Evolutionary conservation across 2,888 invertebrate genomes (phyloP).

Genomic region (Pyrgus malvae): DNA sequence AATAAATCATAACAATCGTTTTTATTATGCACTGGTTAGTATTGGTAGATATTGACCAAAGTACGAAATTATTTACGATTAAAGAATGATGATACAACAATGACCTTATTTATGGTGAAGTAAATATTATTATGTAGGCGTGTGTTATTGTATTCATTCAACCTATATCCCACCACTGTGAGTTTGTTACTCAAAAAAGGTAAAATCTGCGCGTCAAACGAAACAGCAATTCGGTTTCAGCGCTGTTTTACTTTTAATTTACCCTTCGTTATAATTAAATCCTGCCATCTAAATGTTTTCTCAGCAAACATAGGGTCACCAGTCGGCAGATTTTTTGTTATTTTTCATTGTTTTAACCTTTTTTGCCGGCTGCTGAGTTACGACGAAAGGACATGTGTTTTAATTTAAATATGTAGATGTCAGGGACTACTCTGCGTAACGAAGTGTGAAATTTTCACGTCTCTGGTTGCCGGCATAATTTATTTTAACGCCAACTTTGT

Average conservation of each 20-base stretch:
- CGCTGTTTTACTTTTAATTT: not conserved
- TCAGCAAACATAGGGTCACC: not conserved
- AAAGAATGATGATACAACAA: no score
- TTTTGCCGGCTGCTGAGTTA: not conserved
- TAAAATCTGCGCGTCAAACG: no score
- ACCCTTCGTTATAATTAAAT: slow-evolving; percentile 4
- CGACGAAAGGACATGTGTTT: slow-evolving; percentile 5
- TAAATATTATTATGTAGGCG: no score
- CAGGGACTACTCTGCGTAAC: not conserved
- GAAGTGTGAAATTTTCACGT: not conserved
- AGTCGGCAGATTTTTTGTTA: not conserved
- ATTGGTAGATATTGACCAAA: no score
- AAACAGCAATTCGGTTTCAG: no score
- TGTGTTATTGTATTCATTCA: no score
- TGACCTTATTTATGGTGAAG: no score
- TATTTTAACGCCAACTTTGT: slow-evolving; percentile 3
- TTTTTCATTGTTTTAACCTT: slow-evolving; percentile 6
- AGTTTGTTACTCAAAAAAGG: no score
- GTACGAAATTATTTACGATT: no score
- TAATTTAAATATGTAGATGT: slow-evolving; percentile 19
- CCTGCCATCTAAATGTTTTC: slow-evolving; percentile 14
- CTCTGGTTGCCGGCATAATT: not conserved
- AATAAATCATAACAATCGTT: no score
- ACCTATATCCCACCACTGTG: no score
- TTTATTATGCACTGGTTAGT: no score